Percentiles rank a stretch among this genome's conserved stretches.
These are phyloP conservation scores for Saxidomus purpurata DNA, from an alignment of 1,140 invertebrate species.

Conservation along the genomic window DNA sequence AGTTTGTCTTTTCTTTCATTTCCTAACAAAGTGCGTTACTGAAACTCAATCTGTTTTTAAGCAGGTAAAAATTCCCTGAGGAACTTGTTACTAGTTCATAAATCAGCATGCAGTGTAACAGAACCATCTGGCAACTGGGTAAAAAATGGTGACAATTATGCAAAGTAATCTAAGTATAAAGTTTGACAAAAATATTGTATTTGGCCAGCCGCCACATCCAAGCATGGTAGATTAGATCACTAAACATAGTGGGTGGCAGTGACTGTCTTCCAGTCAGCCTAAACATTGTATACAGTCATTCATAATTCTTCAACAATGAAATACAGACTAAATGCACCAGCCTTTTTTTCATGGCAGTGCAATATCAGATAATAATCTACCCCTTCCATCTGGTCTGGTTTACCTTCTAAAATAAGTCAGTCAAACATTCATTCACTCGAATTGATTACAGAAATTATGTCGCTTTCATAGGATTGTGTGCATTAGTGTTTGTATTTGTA, in stretches of 20 bases:
- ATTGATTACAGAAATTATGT: too few relatives aligned
- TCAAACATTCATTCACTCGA: too few relatives aligned
- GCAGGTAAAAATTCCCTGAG: neutral
- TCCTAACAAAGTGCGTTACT: neutral
- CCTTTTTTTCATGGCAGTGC: too few relatives aligned
- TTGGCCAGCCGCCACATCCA: neutral
- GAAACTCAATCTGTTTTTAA: neutral
- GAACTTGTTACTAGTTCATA: neutral
- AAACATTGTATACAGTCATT: neutral
- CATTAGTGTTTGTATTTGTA: too few relatives aligned
- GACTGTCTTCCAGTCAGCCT: neutral
- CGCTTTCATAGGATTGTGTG: too few relatives aligned
- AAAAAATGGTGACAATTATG: neutral
- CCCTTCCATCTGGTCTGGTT: too few relatives aligned
- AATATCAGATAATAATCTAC: too few relatives aligned
- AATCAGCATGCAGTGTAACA: neutral
- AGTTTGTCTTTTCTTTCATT: neutral
- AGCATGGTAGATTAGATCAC: neutral
- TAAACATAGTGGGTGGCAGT: conserved; percentile 13
- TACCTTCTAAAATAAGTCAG: too few relatives aligned
- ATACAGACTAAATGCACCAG: too few relatives aligned
- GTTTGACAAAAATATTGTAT: conserved; percentile 10
- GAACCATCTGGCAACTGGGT: neutral
- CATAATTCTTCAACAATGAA: neutral
- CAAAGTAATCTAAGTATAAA: neutral